Percentiles rank a stretch among this genome's conserved stretches.
These are phyloP conservation scores for Anorthoa munda DNA, from an alignment of 2,888 invertebrate species.

Conservation along the genomic window DNA sequence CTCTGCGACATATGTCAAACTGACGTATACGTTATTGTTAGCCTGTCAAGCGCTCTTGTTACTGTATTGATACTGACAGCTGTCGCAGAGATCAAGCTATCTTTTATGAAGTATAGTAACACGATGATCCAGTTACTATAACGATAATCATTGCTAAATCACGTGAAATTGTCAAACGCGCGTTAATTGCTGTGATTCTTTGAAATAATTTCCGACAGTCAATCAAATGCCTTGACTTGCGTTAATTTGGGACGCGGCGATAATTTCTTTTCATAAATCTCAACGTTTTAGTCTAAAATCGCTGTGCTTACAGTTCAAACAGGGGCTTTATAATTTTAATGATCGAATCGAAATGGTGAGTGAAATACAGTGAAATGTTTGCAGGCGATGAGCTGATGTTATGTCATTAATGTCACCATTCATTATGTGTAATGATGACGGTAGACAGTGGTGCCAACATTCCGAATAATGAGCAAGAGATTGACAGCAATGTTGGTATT, in stretches of 20 bases:
- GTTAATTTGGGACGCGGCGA: not conserved
- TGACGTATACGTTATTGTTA: too few species aligned
- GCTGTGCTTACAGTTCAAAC: not conserved
- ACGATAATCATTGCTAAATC: not conserved
- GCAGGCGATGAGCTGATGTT: not conserved
- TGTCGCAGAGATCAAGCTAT: too few species aligned
- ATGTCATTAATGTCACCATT: constrained; percentile 34
- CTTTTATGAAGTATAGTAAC: too few species aligned
- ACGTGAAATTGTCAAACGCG: not conserved
- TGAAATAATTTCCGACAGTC: not conserved
- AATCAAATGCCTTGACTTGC: not conserved
- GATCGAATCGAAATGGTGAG: constrained; percentile 1
- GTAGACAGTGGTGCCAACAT: constrained; percentile 18
- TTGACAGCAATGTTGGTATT: not conserved
- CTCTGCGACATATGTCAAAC: too few species aligned
- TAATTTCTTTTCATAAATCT: not conserved
- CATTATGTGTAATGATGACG: not conserved
- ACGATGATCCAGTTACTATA: not conserved
- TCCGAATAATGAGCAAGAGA: not conserved
- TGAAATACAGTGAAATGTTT: constrained; percentile 18
- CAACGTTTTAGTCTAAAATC: not conserved
- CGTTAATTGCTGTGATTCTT: not conserved
- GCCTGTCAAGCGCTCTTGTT: too few species aligned
- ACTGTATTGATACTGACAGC: too few species aligned
- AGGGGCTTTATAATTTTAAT: not conserved